phyloP scores from a whole-genome alignment of 2,888 invertebrate species.

The Drosophila picticornis region DNA sequence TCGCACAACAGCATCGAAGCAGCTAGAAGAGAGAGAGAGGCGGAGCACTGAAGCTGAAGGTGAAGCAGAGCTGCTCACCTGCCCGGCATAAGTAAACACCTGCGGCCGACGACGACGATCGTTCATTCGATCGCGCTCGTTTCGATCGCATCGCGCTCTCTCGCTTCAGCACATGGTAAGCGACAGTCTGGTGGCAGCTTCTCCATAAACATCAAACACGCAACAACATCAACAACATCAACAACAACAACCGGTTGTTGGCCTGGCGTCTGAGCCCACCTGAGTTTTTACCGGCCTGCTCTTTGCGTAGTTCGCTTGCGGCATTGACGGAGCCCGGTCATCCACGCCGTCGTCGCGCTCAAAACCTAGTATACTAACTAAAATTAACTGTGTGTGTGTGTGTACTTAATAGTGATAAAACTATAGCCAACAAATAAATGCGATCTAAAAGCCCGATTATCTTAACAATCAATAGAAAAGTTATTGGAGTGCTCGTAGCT shows the following conservation, averaged over 20 bases:
- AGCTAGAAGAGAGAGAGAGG: conserved; percentile 27
- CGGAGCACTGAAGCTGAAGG: conserved; percentile 48
- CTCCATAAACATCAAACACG: conserved; percentile 10
- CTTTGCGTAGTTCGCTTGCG: conserved; percentile 76
- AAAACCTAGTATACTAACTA: conserved; percentile 11
- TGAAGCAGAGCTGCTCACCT: conserved; percentile 51
- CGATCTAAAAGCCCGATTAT: conserved; percentile 9
- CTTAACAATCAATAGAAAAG: not conserved
- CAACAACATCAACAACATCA: conserved; percentile 5
- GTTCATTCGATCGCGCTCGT: conserved; percentile 52
- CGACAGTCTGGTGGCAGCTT: conserved; percentile 1
- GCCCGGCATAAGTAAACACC: conserved; percentile 55
- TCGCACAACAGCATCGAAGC: conserved; percentile 25
- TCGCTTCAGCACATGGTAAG: conserved; percentile 39
- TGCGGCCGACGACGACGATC: conserved; percentile 46
- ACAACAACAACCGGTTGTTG: conserved; percentile 64
- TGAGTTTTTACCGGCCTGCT: conserved; percentile 70
- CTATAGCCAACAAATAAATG: conserved; percentile 18
- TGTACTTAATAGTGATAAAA: conserved; percentile 36
- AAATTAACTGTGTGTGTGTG: conserved; percentile 9
- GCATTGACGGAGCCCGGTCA: conserved; percentile 78
- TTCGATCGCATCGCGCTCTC: conserved; percentile 57
- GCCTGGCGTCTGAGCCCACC: conserved; percentile 57
- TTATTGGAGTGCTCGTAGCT: conserved; percentile 1
- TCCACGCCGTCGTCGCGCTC: conserved; percentile 67